Conservation (phyloP, 92 coral and sea anemone genomes). For the Porites cylindrica region DNA sequence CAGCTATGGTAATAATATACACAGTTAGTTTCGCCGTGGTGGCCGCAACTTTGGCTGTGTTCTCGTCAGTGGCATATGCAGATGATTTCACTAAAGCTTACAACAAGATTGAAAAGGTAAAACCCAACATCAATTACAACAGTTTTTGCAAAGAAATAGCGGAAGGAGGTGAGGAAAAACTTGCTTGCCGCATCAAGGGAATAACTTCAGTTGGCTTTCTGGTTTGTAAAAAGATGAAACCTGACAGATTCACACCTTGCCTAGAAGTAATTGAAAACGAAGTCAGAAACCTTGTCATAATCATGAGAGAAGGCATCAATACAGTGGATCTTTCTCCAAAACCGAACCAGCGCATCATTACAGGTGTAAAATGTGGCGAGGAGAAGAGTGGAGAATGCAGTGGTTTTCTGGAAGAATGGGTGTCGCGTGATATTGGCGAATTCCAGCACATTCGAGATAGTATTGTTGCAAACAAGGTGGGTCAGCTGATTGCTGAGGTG, state of each 20-base stretch:
- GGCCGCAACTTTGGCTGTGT: background rate
- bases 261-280: background rate
- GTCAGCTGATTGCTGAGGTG: conserved; percentile 12
- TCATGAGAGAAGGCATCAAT: background rate
- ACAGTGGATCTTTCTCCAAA: conserved; percentile 26
- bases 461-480: background rate
- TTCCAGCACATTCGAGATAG: conserved; percentile 51
- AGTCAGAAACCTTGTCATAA: background rate
- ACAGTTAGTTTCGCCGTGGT: background rate
- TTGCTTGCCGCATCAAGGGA: conserved; percentile 34
- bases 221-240: background rate
- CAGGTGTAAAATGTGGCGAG: conserved; percentile 39
- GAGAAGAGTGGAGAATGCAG: conserved; percentile 14
- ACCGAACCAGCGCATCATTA: background rate
- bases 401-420: conserved; percentile 56
- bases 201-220: background rate
- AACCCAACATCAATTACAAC: conserved; percentile 19
- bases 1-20: background rate
- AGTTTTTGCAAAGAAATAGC: conserved; percentile 34
- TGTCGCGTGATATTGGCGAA: conserved; percentile 8
- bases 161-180: conserved; percentile 38
- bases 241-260: background rate
- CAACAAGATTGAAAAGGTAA: background rate
- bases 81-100: background rate
- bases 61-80: background rate